These are phyloP conservation scores for Leptobrachium leishanense DNA, from an alignment of 2,113 vertebrate genomes.

Conservation along the genomic window DNA sequence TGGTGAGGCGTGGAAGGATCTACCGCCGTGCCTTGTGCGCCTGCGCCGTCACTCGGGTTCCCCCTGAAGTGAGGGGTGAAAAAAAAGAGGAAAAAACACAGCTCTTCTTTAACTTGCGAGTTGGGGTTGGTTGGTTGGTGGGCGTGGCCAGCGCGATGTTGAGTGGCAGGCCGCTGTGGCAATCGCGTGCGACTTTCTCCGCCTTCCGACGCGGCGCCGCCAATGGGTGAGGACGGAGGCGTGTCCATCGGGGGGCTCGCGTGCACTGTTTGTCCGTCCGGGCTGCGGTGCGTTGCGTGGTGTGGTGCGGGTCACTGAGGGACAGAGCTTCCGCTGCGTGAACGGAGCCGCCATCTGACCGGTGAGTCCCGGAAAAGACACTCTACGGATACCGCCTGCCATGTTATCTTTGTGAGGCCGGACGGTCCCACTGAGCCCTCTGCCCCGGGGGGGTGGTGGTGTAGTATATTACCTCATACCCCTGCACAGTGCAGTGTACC, in stretches of 20 bases:
- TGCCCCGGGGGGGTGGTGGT: too few relatives aligned
- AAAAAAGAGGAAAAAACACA: background rate
- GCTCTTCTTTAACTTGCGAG: slow-evolving; percentile 19
- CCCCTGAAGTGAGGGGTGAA: slow-evolving; percentile 12
- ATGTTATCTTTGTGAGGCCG: too few relatives aligned
- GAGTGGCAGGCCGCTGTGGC: too few relatives aligned
- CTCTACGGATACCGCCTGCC: too few relatives aligned
- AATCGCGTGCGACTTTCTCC: slow-evolving; percentile 9
- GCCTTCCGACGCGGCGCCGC: slow-evolving; percentile 18
- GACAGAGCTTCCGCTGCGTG: background rate
- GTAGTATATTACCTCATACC: too few relatives aligned
- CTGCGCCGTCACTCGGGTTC: slow-evolving; percentile 3
- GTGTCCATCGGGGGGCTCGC: slow-evolving; percentile 47
- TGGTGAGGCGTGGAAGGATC: slow-evolving; percentile 20
- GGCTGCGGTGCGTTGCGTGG: slow-evolving; percentile 29
- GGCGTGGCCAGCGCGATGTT: background rate
- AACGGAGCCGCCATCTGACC: background rate
- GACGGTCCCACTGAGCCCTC: too few relatives aligned
- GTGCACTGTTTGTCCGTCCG: slow-evolving; percentile 38
- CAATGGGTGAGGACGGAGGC: background rate
- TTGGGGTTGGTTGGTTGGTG: background rate
- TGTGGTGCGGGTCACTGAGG: slow-evolving; percentile 54
- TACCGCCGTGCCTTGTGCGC: background rate
- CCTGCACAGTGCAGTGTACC: too few relatives aligned
- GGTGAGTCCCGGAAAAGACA: background rate